phyloP scores from a whole-genome alignment of 2,113 vertebrate species.

The Cyanoramphus novaezelandiae region DNA sequence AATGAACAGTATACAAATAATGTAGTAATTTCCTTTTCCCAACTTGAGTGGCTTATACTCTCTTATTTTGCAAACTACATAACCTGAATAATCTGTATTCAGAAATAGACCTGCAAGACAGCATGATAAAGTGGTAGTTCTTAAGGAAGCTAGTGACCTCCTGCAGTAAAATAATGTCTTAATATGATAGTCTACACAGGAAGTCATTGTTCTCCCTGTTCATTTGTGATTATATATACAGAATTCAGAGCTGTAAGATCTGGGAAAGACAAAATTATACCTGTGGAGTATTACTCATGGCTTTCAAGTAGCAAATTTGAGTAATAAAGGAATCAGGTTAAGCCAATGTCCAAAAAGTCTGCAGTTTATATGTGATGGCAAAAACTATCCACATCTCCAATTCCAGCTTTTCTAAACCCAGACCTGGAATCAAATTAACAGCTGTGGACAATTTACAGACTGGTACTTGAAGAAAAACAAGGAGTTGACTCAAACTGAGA shows the following conservation, averaged over 20 bases:
- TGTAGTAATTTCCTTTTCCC: background rate
- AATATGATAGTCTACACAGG: background rate
- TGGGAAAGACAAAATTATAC: background rate
- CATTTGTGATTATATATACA: background rate
- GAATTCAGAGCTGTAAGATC: background rate
- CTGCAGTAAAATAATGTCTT: background rate
- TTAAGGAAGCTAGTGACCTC: background rate
- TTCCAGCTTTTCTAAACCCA: background rate
- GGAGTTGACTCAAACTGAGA: background rate
- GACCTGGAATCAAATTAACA: background rate
- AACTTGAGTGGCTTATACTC: background rate
- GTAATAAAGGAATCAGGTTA: background rate
- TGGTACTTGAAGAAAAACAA: background rate
- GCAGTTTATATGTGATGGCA: background rate
- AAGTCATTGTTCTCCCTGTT: background rate
- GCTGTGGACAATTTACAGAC: background rate
- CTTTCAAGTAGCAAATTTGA: background rate
- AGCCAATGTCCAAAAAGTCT: background rate
- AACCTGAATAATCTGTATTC: background rate
- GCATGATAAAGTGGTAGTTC: background rate
- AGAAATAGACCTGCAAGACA: background rate
- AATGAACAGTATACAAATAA: fast-evolving
- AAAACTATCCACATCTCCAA: background rate
- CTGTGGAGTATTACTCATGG: background rate
- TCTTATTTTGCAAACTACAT: background rate